phyloP scores from a whole-genome alignment of 2,797 vertebrate genomes.

The Scolopax bukidnonensis region DNA sequence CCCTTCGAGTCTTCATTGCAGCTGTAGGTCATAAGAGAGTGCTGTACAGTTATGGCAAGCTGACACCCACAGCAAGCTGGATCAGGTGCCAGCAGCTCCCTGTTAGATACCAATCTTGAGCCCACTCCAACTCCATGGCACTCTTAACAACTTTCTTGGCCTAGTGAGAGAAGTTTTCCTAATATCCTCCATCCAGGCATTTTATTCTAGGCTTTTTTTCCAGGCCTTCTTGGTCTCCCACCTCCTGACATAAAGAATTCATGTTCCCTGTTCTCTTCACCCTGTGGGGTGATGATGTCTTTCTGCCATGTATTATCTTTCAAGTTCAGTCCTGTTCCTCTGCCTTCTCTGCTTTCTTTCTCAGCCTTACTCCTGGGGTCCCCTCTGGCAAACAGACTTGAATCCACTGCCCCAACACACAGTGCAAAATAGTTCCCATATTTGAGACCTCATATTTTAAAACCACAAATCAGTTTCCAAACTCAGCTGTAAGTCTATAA shows the following conservation, averaged over 20 bases:
- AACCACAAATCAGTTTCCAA: not conserved
- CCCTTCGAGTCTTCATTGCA: accelerated
- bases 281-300: not conserved
- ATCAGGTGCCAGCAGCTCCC: not conserved
- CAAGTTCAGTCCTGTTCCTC: not conserved
- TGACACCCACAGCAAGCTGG: not conserved
- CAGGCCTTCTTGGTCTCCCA: not conserved
- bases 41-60: not conserved
- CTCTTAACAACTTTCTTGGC: not conserved
- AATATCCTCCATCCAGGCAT: not conserved
- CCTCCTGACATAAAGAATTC: not conserved
- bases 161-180: not conserved
- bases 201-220: not conserved
- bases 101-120: not conserved
- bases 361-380: not conserved
- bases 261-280: not conserved
- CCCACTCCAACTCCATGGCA: accelerated
- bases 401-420: not conserved
- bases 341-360: not conserved
- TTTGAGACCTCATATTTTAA: not conserved
- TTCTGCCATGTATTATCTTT: not conserved
- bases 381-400: not conserved
- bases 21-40: not conserved
- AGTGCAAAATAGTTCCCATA: not conserved
- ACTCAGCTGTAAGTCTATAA: not conserved